Conservation (phyloP, 2,113 vertebrate species). For the Rhinolophus sinicus region DNA sequence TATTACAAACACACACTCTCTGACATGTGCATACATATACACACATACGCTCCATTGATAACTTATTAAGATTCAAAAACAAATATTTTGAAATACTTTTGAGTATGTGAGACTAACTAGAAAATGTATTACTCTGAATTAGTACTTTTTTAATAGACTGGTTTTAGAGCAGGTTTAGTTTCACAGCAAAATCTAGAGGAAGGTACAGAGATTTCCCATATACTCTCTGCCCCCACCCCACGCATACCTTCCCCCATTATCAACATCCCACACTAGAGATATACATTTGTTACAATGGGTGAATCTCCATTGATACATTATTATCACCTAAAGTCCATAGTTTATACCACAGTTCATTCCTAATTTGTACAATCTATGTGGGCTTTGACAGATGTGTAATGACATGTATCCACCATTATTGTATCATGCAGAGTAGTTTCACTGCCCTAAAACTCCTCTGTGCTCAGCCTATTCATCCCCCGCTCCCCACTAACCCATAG, state of each 20-base stretch:
- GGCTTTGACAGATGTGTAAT: background rate
- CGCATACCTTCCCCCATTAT: background rate
- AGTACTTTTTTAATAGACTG: background rate
- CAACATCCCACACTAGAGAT: background rate
- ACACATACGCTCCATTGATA: background rate
- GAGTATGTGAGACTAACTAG: background rate
- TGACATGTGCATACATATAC: background rate
- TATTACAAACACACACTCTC: background rate
- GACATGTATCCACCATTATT: background rate
- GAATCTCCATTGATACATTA: background rate
- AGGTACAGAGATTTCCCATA: background rate
- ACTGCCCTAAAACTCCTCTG: background rate
- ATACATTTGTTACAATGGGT: background rate
- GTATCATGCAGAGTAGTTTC: background rate
- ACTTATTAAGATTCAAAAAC: background rate
- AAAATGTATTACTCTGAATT: slow-evolving; percentile 23
- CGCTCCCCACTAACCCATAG: background rate
- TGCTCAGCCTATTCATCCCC: background rate
- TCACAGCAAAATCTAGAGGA: background rate
- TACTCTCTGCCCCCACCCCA: background rate
- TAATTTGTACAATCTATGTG: background rate
- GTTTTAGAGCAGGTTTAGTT: background rate
- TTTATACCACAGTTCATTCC: background rate
- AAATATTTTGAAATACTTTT: background rate
- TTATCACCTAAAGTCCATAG: background rate